Evolutionary conservation across 2,113 vertebrate species (phyloP), one percentile per base, ranked within the genome.

Genomic region (Antechinus flavipes): DNA sequence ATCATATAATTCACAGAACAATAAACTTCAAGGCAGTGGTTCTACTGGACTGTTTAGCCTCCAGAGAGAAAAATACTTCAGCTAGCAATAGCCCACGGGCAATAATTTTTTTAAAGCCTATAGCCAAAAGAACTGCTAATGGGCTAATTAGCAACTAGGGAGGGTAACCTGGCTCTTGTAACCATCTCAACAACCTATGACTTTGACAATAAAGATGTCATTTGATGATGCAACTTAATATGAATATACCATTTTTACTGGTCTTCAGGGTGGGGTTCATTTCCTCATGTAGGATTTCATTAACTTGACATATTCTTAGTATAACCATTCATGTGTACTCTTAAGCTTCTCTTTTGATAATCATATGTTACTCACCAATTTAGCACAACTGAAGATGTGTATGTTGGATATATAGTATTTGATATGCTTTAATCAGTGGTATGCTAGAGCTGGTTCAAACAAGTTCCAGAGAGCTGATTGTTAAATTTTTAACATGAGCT

Each of bases 201-300:
- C 91, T 47, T 68, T 91, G 97, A 97, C 92, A 95, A 95, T 96
- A 61, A 35, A 91, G n/a, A 54, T 89, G 25, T n/a, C 22, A 91
- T 96, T 91, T 95, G 90, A 94, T 52, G 93, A 96, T 90, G 95
- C 76, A 93, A 97, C 96, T 53, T 96, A 97, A 97, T 84, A 93
- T 93, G 91, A 84, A 84, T 10, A 84, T n/a, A 42, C n/a, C 35
- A 12, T 16, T 22, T 84, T n/a, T 84, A 22, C n/a, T 84, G 16
- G 7, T 84, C 68, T 84, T 84, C 19, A 42, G n/a, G 35, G 1
- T 84, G 68, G 19, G n/a, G 19, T 8, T 42, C 6, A 42, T 42
- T 84, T 84, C n/a, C 19, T 84, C n/a, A 84, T 42, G 68, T 22
- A 42, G n/a, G 16, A 84, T 84, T 84, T 42, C 68, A 42, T 19